Evolutionary conservation across 2,888 invertebrate genomes (phyloP).

Genomic region (Chymomyza procnemis): DNA sequence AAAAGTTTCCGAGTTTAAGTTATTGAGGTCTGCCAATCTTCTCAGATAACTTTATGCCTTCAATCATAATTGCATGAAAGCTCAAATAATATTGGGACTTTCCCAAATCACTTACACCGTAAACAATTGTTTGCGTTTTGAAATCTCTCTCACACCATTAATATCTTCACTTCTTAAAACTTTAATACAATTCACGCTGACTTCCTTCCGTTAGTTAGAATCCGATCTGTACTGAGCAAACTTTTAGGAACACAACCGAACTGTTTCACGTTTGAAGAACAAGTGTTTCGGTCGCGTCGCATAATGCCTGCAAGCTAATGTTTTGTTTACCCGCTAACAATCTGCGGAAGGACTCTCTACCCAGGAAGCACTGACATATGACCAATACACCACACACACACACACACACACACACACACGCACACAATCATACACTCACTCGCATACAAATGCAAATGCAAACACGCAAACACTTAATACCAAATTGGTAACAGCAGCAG

Average conservation of each 20-base stretch:
- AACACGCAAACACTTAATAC: constrained; percentile 72
- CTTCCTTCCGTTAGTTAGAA: constrained; percentile 3
- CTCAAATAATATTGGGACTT: no score
- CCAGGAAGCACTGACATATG: constrained; percentile 67
- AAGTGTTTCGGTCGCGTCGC: constrained; percentile 59
- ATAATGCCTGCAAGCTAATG: constrained; percentile 65
- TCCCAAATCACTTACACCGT: constrained; percentile 19
- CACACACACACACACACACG: constrained; percentile 23
- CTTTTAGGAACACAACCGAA: constrained; percentile 63
- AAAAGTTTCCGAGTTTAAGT: no score
- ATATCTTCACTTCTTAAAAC: background rate
- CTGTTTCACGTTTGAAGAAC: constrained; percentile 69
- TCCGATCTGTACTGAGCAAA: constrained; percentile 31
- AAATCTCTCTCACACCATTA: background rate
- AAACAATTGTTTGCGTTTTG: no score
- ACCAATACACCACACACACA: constrained; percentile 45
- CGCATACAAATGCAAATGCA: constrained; percentile 27
- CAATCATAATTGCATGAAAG: no score
- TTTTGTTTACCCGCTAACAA: constrained; percentile 71
- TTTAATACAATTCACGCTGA: background rate
- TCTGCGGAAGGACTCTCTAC: constrained; percentile 68
- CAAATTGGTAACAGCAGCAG: constrained; percentile 53
- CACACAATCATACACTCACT: constrained; percentile 18
- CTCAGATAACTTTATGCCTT: no score
- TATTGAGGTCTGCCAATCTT: no score